Evolutionary conservation across 2,113 vertebrate genomes (phyloP).

Genomic region (Sinosuthora webbiana): DNA sequence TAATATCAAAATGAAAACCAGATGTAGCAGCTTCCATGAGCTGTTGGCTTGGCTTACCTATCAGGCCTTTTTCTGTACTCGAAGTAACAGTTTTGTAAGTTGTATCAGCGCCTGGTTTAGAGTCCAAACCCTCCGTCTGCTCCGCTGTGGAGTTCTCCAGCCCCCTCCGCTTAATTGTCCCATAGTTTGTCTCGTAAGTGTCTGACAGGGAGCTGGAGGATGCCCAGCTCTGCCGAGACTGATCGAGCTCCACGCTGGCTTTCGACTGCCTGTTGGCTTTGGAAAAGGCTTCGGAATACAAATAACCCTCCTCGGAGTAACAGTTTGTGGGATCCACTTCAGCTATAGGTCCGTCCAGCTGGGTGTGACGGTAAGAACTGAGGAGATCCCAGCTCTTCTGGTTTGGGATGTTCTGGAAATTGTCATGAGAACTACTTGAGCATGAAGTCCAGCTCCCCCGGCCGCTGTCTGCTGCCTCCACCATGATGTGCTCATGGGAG

Average conservation of each 20-base stretch:
- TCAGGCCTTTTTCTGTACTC: slow-evolving; percentile 94
- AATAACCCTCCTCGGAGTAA: slow-evolving; percentile 65
- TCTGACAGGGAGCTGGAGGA: slow-evolving; percentile 90
- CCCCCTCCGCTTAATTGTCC: slow-evolving; percentile 84
- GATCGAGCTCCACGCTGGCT: slow-evolving; percentile 71
- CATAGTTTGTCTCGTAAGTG: slow-evolving; percentile 85
- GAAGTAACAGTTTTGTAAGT: slow-evolving; percentile 94
- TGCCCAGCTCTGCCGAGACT: slow-evolving; percentile 87
- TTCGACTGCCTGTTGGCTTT: slow-evolving; percentile 73
- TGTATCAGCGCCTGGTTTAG: slow-evolving; percentile 75
- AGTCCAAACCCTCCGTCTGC: slow-evolving; percentile 71
- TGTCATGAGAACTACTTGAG: slow-evolving; percentile 95
- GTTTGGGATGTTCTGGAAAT: slow-evolving; percentile 87
- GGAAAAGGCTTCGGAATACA: slow-evolving; percentile 66
- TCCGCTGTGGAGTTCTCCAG: slow-evolving; percentile 68
- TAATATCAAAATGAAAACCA: slow-evolving; percentile 13
- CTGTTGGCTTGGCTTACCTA: slow-evolving; percentile 82
- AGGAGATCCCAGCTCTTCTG: slow-evolving; percentile 81
- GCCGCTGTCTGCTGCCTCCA: slow-evolving; percentile 89
- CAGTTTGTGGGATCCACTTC: slow-evolving; percentile 78
- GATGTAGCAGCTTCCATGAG: neutral
- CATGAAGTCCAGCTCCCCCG: slow-evolving; percentile 97
- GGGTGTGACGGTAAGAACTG: slow-evolving; percentile 79
- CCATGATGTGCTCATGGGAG: slow-evolving; percentile 80
- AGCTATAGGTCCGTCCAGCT: slow-evolving; percentile 81